Evolutionary conservation across 1,140 invertebrate species (phyloP).

Genomic region (Cylas formicarius): DNA sequence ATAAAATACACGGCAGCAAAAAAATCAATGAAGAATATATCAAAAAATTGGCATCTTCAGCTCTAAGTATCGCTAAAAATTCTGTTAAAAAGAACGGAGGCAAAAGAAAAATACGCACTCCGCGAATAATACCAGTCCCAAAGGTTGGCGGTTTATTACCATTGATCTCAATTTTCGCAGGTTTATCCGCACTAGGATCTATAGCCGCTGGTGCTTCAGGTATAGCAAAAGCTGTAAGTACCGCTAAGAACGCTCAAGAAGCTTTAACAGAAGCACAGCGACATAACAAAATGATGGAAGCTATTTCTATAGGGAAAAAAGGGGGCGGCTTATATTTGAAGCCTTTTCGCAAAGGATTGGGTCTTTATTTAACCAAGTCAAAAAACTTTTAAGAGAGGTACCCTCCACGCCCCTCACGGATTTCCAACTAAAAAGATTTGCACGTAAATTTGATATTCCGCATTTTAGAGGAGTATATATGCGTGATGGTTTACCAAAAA

Average conservation of each 20-base stretch:
- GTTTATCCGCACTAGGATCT: slow-evolving; percentile 35
- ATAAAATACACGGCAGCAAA: slow-evolving; percentile 2
- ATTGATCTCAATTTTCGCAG: slow-evolving; percentile 38
- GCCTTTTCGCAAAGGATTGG: slow-evolving; percentile 10
- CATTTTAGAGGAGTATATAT: slow-evolving; percentile 39
- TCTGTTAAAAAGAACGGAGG: too few relatives aligned
- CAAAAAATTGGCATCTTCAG: too few relatives aligned
- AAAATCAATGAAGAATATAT: background rate
- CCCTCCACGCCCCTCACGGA: slow-evolving; percentile 26
- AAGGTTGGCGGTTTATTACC: slow-evolving; percentile 39
- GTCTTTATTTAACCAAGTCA: slow-evolving; percentile 5
- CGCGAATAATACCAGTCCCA: slow-evolving; percentile 35
- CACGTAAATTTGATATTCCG: slow-evolving; percentile 23
- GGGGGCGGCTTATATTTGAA: slow-evolving; percentile 34
- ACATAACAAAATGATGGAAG: slow-evolving; percentile 38
- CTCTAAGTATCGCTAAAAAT: too few relatives aligned
- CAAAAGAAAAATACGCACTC: slow-evolving; percentile 17
- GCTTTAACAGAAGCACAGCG: slow-evolving; percentile 31
- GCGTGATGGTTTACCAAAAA: slow-evolving; percentile 32
- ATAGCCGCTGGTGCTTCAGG: slow-evolving; percentile 32
- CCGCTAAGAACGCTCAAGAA: slow-evolving; percentile 27
- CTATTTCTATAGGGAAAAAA: slow-evolving; percentile 31
- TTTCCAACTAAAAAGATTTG: slow-evolving; percentile 28
- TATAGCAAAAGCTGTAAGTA: slow-evolving; percentile 35
- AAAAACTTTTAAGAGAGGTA: slow-evolving; percentile 28